Base-by-base conservation (phyloP, 2,888 invertebrate genomes). In the Nymphalis c-album region DNA sequence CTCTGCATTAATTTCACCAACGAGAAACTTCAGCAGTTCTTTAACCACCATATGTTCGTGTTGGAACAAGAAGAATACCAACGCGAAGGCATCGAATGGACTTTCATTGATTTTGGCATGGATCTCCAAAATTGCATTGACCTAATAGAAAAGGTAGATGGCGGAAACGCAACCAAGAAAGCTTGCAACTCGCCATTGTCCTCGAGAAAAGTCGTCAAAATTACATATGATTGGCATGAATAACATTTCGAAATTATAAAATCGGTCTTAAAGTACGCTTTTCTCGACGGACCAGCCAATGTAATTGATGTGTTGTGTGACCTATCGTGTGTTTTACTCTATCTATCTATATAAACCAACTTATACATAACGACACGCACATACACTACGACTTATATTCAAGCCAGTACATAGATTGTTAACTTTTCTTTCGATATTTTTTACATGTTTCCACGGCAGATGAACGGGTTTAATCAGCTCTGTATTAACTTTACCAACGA, bases 1-100 rank as follows among this genome's bases (percentile, higher is more conserved):
- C 95, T 98, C 89, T 98, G 98, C 94, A 98, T 98, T 95, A 98
- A 98, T 95, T 98, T 98, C 94, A 98, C 98, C 92, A 98, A 98
- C 92, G 98, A 98, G 94, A 97, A 98, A 93, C 95, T 98, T 84
- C 98, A 98, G 94, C 98, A 98, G 92, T 98, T 98, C 95, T 98
- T 98, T 96, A 98, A 98, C 94, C 98, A 98, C 87, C 97, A 98
- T 95, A 98, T 98, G 98, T 98, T 98, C 93, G 97, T 98, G 81
- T 95, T 98, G 81, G 98, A 98, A 92, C 98, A 98, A 95, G 98
- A 98, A 91, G 98, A 98, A 89, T 98, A 98, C 94, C 96, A 97
- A 92, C 95, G 93, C 82, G 98, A 98, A 92, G 98, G 98, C 86
- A 98, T 98, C 93, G 94, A 97, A 86, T 98, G 98, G 98, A 94